A percentile compares a stretch with the other conserved stretches of the same genome.
phyloP scores from a whole-genome alignment of 2,797 vertebrate species.

The Erethizon dorsatum region DNA sequence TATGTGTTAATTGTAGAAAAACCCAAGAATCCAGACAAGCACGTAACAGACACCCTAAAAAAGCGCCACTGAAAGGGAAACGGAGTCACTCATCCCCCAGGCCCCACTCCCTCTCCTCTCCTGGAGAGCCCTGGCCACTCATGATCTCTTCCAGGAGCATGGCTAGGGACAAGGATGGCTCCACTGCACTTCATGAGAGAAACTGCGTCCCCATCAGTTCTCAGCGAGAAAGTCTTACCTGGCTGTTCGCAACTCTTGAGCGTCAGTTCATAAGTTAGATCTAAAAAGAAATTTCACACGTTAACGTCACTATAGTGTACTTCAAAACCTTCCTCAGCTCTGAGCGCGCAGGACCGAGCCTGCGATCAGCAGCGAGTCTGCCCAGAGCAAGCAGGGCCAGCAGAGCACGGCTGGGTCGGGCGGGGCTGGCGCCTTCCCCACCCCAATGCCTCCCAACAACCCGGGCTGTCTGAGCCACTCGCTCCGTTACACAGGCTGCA shows the following conservation, averaged over 20 bases:
- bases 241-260: conserved; percentile 95
- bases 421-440: not conserved
- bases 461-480: not conserved
- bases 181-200: not conserved
- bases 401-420: not conserved
- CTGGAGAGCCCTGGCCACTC: not conserved
- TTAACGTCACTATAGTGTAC: not conserved
- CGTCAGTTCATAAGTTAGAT: conserved; percentile 97
- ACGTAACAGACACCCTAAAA: not conserved
- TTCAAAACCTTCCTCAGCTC: not conserved
- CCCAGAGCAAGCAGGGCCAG: accelerated
- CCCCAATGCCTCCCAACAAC: not conserved
- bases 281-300: conserved; percentile 87
- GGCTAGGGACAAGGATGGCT: not conserved
- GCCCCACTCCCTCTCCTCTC: not conserved
- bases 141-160: not conserved
- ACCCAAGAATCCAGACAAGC: not conserved
- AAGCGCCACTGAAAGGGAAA: not conserved
- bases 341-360: not conserved
- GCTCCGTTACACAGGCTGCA: not conserved
- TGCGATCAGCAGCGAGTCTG: not conserved
- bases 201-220: not conserved
- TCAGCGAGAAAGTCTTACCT: conserved; percentile 91
- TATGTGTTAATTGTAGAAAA: not conserved
- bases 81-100: accelerated